Evolutionary conservation across 37 sponge, comb jelly and placozoan genomes (phyloP), one percentile per base, ranked within the genome.

Genomic region (Haliclona indistincta): DNA sequence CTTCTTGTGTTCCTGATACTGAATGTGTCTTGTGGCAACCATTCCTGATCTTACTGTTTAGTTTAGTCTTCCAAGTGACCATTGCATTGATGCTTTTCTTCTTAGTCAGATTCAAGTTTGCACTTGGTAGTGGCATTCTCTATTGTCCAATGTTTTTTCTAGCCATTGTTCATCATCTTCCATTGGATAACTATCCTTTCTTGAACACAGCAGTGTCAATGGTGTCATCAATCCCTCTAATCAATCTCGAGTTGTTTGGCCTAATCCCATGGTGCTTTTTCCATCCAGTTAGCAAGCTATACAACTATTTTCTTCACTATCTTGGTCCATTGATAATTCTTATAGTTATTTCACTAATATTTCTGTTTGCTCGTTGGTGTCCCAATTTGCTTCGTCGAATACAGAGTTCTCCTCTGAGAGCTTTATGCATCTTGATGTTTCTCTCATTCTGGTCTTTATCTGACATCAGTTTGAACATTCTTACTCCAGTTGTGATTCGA

Each of bases 211-310:
- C 43, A 10, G 54, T 70, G 19, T 44, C 38, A 29, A 44, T 38
- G 4, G 26, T 70, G 33, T 43, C 51, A 11, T 45, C 71, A 25
- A 43, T 70, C 47, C 11, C 5, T 19, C 49, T 70, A 43, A n/a
- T 49, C 22, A 32, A 49, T 38, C 32, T 70, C 13, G 71, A 70
- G 29, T 6, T 70, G 7, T 45, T 70, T 44, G 71, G 71, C 8
- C 45, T 43, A 43, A 70, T 70, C 39, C 71, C 71, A 1, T 43
- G 47, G 54, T 70, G 71, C 71, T 70, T 70, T 58, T n/a, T n/a
- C n/a, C n/a, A n/a, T n/a, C n/a, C n/a, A n/a, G n/a, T n/a, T n/a
- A n/a, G n/a, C n/a, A n/a, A n/a, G n/a, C n/a, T n/a, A n/a, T n/a
- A n/a, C n/a, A n/a, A n/a, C n/a, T 26, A 47, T 4, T 43, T 29